Evolutionary conservation across 2,797 vertebrate genomes (phyloP).

Genomic region (Phrynocephalus forsythii): DNA sequence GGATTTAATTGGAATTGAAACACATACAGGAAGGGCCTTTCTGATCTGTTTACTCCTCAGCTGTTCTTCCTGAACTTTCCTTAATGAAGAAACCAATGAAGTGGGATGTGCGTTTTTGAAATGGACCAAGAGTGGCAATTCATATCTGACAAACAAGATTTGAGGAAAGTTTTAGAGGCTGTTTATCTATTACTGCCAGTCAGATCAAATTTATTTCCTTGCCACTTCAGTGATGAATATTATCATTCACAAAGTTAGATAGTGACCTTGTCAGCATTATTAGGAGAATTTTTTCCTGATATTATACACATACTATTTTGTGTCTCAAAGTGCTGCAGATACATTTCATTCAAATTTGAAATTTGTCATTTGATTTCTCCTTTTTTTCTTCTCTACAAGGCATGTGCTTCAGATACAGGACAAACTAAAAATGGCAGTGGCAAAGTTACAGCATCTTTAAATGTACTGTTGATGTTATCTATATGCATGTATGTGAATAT

Average conservation of each 20-base stretch:
- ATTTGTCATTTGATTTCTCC: not conserved
- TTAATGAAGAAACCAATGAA: conserved; percentile 53
- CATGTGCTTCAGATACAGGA: not conserved
- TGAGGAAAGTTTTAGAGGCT: conserved; percentile 49
- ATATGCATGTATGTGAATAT: not conserved
- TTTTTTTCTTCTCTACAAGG: not conserved
- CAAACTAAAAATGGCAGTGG: not conserved
- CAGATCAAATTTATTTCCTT: conserved; percentile 48
- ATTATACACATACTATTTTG: conserved; percentile 12
- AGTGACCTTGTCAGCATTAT: conserved; percentile 56
- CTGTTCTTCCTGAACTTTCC: conserved; percentile 57
- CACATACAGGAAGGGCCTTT: conserved; percentile 20
- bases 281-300: conserved; percentile 19
- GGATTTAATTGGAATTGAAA: conserved; percentile 49
- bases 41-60: conserved; percentile 19
- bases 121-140: conserved; percentile 53
- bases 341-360: not conserved
- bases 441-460: not conserved
- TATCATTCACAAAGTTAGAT: conserved; percentile 32
- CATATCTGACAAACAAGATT: conserved; percentile 55
- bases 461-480: too few species aligned
- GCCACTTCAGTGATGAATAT: conserved; percentile 19
- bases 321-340: not conserved
- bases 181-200: conserved; percentile 40
- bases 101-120: conserved; percentile 38